Evolutionary conservation across 2,113 vertebrate genomes (phyloP).

Genomic region (Ceratotherium simum): DNA sequence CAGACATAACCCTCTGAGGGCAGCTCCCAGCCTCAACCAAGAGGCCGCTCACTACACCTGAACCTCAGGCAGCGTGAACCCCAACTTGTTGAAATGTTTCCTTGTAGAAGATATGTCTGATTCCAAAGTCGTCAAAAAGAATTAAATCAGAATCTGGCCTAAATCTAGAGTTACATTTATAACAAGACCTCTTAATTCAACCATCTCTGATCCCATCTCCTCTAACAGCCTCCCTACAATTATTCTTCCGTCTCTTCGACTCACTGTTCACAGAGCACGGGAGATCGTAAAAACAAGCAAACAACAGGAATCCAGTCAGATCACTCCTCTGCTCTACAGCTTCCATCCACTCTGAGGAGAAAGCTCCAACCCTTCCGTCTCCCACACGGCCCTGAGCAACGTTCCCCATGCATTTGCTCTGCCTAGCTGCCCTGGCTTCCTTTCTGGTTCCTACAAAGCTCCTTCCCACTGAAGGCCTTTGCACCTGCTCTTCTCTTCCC

Average conservation of each 20-base stretch:
- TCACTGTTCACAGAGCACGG: background rate
- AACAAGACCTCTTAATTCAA: background rate
- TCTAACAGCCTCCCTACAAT: background rate
- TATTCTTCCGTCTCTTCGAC: background rate
- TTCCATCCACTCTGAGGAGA: background rate
- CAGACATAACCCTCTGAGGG: accelerated
- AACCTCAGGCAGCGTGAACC: background rate
- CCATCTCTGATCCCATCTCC: background rate
- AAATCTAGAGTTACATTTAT: background rate
- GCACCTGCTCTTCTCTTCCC: background rate
- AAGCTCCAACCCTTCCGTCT: background rate
- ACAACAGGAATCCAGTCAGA: background rate
- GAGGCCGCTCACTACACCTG: background rate
- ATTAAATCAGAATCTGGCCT: background rate
- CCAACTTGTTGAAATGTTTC: background rate
- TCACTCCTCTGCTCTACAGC: background rate
- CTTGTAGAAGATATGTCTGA: background rate
- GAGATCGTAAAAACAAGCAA: background rate
- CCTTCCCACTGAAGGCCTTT: background rate
- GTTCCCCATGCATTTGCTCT: background rate
- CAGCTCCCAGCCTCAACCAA: background rate
- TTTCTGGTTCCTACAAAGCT: background rate
- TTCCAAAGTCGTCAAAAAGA: background rate
- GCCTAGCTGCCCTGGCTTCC: background rate
- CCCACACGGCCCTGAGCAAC: background rate